These are phyloP conservation scores for Erinaceus europaeus DNA, from an alignment of 2,113 vertebrate genomes.

Conservation along the genomic window DNA sequence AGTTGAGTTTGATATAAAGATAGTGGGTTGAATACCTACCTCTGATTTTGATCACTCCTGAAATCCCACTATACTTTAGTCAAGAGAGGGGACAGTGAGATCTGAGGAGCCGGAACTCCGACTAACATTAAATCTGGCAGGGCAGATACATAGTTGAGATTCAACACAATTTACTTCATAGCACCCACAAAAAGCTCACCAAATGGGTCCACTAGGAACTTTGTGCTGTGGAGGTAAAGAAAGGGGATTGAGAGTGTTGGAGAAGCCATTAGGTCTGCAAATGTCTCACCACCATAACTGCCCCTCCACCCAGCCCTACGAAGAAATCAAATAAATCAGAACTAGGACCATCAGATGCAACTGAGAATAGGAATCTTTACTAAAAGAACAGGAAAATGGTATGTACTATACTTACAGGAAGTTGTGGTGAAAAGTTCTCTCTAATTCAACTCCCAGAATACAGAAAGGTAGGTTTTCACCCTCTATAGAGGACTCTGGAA, in stretches of 20 bases:
- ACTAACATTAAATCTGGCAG: not conserved
- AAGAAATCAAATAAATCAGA: not conserved
- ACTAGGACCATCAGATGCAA: not conserved
- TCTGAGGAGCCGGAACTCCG: not conserved
- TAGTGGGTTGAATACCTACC: not conserved
- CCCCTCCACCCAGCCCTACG: not conserved
- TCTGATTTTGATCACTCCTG: not conserved
- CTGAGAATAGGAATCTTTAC: not conserved
- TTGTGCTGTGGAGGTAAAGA: not conserved
- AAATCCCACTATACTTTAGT: not conserved
- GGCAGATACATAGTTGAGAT: not conserved
- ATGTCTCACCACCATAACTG: not conserved
- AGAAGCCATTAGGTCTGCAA: not conserved
- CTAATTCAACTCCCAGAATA: not conserved
- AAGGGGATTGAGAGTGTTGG: too few species aligned
- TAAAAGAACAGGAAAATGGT: not conserved
- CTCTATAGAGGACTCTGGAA: not conserved
- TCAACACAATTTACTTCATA: not conserved
- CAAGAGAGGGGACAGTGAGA: not conserved
- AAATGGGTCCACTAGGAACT: not conserved
- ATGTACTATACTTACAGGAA: not conserved
- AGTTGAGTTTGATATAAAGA: not conserved
- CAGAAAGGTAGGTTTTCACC: not conserved
- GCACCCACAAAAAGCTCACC: not conserved
- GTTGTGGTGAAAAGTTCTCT: not conserved